phyloP scores from a whole-genome alignment of 2,113 vertebrate genomes.

The Sula dactylatra region DNA sequence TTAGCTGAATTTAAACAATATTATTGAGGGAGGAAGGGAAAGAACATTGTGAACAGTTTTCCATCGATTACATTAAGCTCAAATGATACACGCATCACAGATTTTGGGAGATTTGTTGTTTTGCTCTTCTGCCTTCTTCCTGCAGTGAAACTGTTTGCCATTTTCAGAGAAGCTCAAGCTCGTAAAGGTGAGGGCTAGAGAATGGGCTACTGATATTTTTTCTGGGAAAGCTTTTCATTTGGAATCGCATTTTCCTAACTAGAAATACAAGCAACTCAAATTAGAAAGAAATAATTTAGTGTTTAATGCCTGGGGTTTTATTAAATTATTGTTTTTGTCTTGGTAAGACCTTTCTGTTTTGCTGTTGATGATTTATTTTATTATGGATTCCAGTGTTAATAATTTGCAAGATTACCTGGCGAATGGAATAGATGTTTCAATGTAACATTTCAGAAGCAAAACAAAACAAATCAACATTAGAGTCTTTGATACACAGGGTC shows the following conservation, averaged over 20 bases:
- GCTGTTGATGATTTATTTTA: slow-evolving; percentile 44
- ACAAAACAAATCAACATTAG: background rate
- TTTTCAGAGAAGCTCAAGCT: background rate
- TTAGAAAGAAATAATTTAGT: background rate
- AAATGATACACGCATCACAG: background rate
- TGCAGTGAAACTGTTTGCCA: background rate
- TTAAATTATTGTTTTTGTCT: background rate
- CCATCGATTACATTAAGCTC: background rate
- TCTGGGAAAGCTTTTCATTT: background rate
- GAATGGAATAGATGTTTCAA: background rate
- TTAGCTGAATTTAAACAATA: background rate
- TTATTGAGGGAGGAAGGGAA: background rate
- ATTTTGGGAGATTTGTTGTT: background rate
- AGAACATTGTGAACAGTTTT: background rate
- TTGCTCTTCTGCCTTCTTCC: background rate
- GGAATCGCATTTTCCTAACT: background rate
- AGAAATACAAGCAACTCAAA: background rate
- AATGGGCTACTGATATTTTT: background rate
- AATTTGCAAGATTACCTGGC: background rate
- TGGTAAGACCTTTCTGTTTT: background rate
- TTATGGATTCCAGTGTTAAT: slow-evolving; percentile 21
- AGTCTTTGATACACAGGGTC: background rate
- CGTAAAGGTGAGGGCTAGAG: background rate
- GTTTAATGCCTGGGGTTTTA: background rate
- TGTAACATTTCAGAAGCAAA: background rate